phyloP scores from a whole-genome alignment of 2,797 vertebrate species.

The Gymnoscopelus braueri region DNA sequence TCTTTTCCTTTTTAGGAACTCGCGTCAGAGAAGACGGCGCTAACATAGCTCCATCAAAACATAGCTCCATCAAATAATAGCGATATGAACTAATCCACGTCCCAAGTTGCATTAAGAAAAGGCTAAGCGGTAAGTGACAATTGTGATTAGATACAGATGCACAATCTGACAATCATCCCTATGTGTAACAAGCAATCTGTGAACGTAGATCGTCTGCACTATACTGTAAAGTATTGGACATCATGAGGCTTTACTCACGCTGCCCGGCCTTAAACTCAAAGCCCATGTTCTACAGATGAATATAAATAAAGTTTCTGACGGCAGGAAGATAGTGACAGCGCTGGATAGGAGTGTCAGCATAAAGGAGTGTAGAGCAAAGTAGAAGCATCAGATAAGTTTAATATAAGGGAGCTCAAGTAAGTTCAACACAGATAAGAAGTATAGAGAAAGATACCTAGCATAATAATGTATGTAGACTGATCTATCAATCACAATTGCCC shows the following conservation, averaged over 20 bases:
- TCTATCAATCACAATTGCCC: slow-evolving; percentile 33
- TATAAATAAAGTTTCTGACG: slow-evolving; percentile 43
- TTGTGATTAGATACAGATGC: slow-evolving; percentile 23
- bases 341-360: slow-evolving; percentile 59
- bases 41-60: slow-evolving; percentile 10
- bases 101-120: slow-evolving; percentile 22
- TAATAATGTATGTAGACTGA: slow-evolving; percentile 12
- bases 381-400: slow-evolving; percentile 53
- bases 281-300: slow-evolving; percentile 32
- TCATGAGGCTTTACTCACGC: slow-evolving; percentile 46
- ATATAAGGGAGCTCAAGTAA: slow-evolving; percentile 43
- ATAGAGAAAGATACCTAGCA: slow-evolving; percentile 40
- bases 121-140: slow-evolving; percentile 34
- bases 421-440: slow-evolving; percentile 41
- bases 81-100: slow-evolving; percentile 32
- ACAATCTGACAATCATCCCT: slow-evolving; percentile 39
- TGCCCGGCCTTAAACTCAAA: slow-evolving; percentile 48
- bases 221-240: slow-evolving; percentile 32
- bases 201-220: slow-evolving; percentile 34
- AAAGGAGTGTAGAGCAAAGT: slow-evolving; percentile 54
- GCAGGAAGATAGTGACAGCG: slow-evolving; percentile 41
- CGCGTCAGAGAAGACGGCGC: not conserved
- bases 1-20: not conserved
- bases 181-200: slow-evolving; percentile 37
- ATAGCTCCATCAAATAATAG: slow-evolving; percentile 12